A percentile compares a stretch with the other conserved stretches of the same genome.
Evolutionary conservation across 2,888 invertebrate genomes (phyloP).

Genomic region (Dynastes tityus): DNA sequence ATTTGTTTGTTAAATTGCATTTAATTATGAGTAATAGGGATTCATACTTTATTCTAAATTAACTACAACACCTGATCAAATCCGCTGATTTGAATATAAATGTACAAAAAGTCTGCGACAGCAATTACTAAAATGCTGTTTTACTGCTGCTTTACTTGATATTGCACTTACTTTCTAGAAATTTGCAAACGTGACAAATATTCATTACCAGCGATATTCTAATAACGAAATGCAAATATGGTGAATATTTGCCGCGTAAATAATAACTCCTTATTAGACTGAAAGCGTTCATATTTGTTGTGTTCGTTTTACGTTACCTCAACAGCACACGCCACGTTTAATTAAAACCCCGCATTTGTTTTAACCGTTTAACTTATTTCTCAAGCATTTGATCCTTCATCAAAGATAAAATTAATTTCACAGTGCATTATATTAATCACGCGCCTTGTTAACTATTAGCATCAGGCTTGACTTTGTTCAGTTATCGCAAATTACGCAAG

Average conservation of each 20-base stretch:
- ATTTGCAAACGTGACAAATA: not conserved
- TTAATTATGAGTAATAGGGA: too few relatives aligned
- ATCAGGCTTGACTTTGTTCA: not conserved
- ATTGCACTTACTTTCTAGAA: not conserved
- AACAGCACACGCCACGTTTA: conserved; percentile 9
- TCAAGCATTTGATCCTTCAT: conserved; percentile 6
- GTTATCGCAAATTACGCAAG: not conserved
- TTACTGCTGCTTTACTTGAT: not conserved
- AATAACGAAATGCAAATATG: not conserved
- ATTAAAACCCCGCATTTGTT: conserved; percentile 20
- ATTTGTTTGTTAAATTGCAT: too few relatives aligned
- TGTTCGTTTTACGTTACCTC: not conserved
- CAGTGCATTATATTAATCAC: conserved; percentile 18
- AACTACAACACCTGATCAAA: too few relatives aligned
- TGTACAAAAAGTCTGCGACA: too few relatives aligned
- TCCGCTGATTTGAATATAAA: too few relatives aligned
- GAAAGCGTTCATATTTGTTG: not conserved
- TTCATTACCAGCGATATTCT: conserved; percentile 7
- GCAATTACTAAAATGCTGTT: too few relatives aligned
- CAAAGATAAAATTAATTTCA: conserved; percentile 26
- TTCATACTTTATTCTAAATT: too few relatives aligned
- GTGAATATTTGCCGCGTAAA: not conserved
- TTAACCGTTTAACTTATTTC: conserved; percentile 22
- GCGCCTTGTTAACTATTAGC: not conserved
- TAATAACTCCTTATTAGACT: not conserved